phyloP scores from a whole-genome alignment of 2,113 vertebrate genomes.

The Falcunculus frontatus region DNA sequence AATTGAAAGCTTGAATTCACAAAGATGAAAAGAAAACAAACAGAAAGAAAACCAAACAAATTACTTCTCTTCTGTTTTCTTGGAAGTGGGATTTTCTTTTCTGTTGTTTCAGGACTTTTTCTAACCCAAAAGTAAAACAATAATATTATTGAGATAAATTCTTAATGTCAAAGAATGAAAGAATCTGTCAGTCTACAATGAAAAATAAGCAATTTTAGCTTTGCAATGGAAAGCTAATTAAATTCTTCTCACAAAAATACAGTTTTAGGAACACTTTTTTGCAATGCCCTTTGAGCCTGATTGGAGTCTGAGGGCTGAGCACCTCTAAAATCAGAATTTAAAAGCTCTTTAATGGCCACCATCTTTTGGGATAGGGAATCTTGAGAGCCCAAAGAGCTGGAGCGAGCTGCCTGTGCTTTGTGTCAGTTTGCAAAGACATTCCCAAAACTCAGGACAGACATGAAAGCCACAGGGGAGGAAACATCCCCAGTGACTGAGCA shows the following conservation, averaged over 20 bases:
- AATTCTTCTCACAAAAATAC: not conserved
- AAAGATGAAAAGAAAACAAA: not conserved
- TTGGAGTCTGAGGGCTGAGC: not conserved
- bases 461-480: fast-evolving
- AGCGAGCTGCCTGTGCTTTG: not conserved
- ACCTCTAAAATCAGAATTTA: not conserved
- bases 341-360: not conserved
- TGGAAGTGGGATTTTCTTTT: not conserved
- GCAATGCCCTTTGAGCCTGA: not conserved
- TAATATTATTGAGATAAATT: not conserved
- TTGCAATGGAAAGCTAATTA: not conserved
- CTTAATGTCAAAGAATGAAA: not conserved
- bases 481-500: not conserved
- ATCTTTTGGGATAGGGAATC: not conserved
- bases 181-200: not conserved
- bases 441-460: not conserved
- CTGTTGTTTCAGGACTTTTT: not conserved
- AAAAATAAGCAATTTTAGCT: not conserved
- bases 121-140: not conserved
- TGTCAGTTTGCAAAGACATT: not conserved
- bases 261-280: not conserved
- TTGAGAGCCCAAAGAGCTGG: not conserved
- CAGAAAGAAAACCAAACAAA: not conserved
- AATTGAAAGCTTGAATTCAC: not conserved
- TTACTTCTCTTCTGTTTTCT: not conserved